Evolutionary conservation across 2,113 vertebrate genomes (phyloP).

Genomic region (Galemys pyrenaicus): DNA sequence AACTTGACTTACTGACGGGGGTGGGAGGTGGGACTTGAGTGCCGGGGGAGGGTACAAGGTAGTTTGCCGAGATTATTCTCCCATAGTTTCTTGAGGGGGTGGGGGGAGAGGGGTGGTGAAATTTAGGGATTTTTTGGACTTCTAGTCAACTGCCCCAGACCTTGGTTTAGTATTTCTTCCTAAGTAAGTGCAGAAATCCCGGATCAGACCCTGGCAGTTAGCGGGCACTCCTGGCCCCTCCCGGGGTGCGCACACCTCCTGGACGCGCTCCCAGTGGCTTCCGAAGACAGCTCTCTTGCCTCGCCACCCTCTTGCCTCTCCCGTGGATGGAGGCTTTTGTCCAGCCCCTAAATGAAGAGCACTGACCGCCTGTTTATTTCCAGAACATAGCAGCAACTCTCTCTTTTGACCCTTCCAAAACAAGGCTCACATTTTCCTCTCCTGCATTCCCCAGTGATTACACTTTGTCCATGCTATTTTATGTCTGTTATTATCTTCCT

Average conservation of each 20-base stretch:
- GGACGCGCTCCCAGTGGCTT: neutral
- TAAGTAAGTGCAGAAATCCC: neutral
- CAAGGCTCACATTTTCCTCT: neutral
- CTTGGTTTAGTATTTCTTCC: neutral
- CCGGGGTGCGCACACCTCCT: neutral
- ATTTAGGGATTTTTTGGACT: neutral
- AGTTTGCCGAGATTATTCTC: slow-evolving; percentile 11
- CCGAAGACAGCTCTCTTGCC: neutral
- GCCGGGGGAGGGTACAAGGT: neutral
- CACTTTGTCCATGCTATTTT: neutral
- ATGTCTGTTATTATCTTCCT: neutral
- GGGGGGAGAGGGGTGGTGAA: neutral
- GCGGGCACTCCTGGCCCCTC: neutral
- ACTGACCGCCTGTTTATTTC: neutral
- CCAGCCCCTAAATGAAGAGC: neutral
- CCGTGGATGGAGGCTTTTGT: neutral
- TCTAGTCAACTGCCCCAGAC: neutral
- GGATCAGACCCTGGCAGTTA: neutral
- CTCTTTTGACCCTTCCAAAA: neutral
- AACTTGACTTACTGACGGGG: neutral
- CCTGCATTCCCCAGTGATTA: neutral
- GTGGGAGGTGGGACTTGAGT: neutral
- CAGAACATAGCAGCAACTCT: neutral
- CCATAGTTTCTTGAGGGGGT: neutral
- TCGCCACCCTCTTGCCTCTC: neutral